Evolutionary conservation across 2,113 vertebrate species (phyloP).

Genomic region (Pachypanchax playfairii): DNA sequence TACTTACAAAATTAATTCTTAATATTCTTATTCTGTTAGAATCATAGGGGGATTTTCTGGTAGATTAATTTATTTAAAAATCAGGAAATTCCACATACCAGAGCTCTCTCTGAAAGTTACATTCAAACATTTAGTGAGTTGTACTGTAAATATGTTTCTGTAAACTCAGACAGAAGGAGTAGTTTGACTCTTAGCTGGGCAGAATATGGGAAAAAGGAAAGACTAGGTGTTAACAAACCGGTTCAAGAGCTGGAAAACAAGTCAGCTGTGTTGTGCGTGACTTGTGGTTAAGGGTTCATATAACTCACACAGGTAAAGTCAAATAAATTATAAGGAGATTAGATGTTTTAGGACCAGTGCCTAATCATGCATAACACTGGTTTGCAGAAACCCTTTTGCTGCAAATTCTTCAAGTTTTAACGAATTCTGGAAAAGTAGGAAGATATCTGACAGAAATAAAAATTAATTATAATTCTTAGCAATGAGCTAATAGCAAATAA

Average conservation of each 20-base stretch:
- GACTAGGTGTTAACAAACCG: conserved; percentile 44
- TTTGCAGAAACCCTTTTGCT: neutral
- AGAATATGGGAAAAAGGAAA: no score
- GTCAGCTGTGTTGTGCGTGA: conserved; percentile 26
- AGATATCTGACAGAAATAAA: neutral
- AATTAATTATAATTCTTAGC: neutral
- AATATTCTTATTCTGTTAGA: no score
- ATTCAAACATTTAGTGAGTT: neutral
- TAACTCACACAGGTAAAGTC: conserved; percentile 19
- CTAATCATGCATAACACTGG: neutral
- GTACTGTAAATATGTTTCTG: conserved; percentile 42
- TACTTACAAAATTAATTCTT: no score
- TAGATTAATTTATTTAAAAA: no score
- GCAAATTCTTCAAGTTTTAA: neutral
- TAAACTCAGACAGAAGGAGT: conserved; percentile 51
- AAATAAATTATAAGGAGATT: conserved; percentile 19
- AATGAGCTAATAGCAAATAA: neutral
- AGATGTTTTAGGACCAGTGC: conserved; percentile 3
- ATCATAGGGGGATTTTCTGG: no score
- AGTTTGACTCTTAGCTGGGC: neutral
- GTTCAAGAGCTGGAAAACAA: conserved; percentile 57
- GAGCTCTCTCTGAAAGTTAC: no score
- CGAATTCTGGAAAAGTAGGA: conserved; percentile 8
- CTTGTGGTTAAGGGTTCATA: conserved; percentile 44
- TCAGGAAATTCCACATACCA: no score